Conservation (phyloP, 2,113 vertebrate genomes). For the Clarias gariepinus region DNA sequence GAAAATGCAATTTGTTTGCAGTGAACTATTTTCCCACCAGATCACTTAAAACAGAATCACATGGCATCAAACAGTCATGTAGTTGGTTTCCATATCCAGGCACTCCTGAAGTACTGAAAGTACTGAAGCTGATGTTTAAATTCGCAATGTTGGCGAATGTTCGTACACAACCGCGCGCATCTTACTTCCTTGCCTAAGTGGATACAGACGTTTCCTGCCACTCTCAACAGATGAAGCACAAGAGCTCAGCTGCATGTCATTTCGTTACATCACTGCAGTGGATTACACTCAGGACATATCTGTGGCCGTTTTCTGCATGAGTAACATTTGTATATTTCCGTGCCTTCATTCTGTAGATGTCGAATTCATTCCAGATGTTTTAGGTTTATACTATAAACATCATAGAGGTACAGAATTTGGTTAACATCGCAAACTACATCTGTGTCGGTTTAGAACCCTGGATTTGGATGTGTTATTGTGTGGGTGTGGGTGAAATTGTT, state of each 20-base stretch:
- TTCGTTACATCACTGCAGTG: slow-evolving; percentile 12
- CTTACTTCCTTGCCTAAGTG: background rate
- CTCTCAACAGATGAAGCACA: background rate
- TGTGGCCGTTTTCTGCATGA: background rate
- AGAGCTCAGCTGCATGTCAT: background rate
- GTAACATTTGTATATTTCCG: background rate
- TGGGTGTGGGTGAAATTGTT: background rate
- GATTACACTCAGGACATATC: background rate
- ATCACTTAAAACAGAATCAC: background rate
- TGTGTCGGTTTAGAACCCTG: background rate
- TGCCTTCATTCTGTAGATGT: background rate
- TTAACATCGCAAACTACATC: background rate
- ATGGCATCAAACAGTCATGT: too few relatives aligned
- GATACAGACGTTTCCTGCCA: background rate
- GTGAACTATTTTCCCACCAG: background rate
- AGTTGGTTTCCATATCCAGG: too few relatives aligned
- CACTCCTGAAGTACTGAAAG: background rate
- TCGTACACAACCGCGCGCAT: background rate
- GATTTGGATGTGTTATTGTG: background rate
- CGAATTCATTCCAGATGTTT: background rate
- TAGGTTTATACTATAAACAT: background rate
- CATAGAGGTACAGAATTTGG: background rate
- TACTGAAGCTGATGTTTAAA: background rate
- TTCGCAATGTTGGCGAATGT: background rate
- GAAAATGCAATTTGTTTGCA: slow-evolving; percentile 18